Base-by-base conservation (phyloP, 92 coral and sea anemone genomes). In the Paragorgia papillata region DNA sequence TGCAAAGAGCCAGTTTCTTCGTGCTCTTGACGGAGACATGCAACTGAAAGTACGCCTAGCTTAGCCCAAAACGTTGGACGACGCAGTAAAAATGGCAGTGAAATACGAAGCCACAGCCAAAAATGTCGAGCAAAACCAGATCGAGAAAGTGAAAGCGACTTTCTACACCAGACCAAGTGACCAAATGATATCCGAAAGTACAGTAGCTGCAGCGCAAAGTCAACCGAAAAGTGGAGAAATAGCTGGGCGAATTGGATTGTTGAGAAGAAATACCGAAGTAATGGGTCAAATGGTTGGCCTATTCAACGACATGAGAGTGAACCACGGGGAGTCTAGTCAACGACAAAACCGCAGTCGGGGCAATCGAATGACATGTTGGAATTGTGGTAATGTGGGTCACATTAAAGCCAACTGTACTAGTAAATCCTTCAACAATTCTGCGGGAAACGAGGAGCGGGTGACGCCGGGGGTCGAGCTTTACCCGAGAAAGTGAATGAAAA, bases 1-100 rank as follows among this genome's bases (percentile, higher is more conserved):
- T 2, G 70, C 50, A 3, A 63, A 40, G 20, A 27, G 50, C 27
- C 70, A 27, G 20, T 63, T 63, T 21, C 21, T 63, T 2, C 44
- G 70, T 9, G 70, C 50, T 1, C 20, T 63, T 7, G 50, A 27
- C 13, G 46, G 46, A 15, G 70, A 63, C 7, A 63, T 63, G 70
- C 70, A 27, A 21, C 50, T 63, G 44, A 63, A 63, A 30, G 13
- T 30, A 3, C 44, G 44, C 2, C 50, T 63, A 1, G 70, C 70
- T 5, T 50, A 63, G 34, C 50, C 70, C 4, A 63, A 63, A 63
- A 63, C 50, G 21, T 20, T 63, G 12, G 50, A 63, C 50, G 46
- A 63, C 46, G 70, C 70, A 19, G 13, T 63, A 2, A 5, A 63
- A 18, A 63, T 63, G 70, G 70, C 70, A 3, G 34, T 63, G 25